phyloP scores from a whole-genome alignment of 1,140 invertebrate genomes.

The Heliconius hermathena region DNA sequence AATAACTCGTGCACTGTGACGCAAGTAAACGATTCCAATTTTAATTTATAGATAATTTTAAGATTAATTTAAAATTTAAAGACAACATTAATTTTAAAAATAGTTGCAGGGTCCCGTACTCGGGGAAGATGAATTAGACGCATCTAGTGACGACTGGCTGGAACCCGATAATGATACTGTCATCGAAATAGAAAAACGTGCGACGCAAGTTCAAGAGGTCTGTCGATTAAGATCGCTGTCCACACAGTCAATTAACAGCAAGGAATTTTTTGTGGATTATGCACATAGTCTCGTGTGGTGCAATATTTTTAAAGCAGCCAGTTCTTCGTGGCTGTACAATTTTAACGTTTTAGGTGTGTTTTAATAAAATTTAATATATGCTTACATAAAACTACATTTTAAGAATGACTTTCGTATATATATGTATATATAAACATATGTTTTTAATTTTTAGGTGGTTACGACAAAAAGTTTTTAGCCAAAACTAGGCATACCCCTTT shows the following conservation, averaged over 20 bases:
- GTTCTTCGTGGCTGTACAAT: constrained; percentile 91
- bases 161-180: constrained; percentile 68
- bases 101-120: constrained; percentile 69
- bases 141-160: constrained; percentile 49
- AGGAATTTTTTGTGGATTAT: constrained; percentile 89
- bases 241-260: constrained; percentile 72
- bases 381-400: background rate
- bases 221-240: constrained; percentile 50
- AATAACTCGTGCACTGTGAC: background rate
- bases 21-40: background rate
- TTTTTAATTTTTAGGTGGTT: constrained; percentile 77
- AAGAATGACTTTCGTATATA: background rate
- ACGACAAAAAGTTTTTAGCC: constrained; percentile 83
- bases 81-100: constrained; percentile 16
- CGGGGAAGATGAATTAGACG: constrained; percentile 60
- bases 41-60: no score
- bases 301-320: constrained; percentile 91
- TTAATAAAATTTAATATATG: background rate
- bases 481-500: constrained; percentile 82
- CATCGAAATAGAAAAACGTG: constrained; percentile 57
- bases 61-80: no score
- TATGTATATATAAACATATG: no score
- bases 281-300: constrained; percentile 89
- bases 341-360: constrained; percentile 86
- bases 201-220: constrained; percentile 49